Conservation (phyloP, 2,797 vertebrate species). For the Percopsis omiscomaycus region DNA sequence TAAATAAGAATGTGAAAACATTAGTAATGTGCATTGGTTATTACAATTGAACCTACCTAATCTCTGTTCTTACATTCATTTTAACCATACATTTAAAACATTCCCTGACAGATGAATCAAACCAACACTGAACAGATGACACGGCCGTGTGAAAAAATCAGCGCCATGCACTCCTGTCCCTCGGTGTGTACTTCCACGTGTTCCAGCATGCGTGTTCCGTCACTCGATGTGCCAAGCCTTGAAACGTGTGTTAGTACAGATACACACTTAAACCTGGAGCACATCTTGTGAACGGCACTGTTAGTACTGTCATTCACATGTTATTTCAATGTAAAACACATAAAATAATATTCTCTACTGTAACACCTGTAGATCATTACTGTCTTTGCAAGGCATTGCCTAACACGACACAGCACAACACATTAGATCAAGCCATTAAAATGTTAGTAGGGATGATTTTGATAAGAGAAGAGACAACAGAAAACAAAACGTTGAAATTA, state of each 20-base stretch:
- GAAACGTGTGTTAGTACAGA: conserved; percentile 36
- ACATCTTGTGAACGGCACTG: conserved; percentile 4
- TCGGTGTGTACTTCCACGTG: conserved; percentile 22
- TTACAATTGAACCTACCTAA: neutral
- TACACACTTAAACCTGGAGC: conserved; percentile 16
- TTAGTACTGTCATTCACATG: neutral
- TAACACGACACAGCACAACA: neutral
- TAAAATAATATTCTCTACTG: neutral
- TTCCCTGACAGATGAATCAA: conserved; percentile 24
- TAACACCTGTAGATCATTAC: neutral
- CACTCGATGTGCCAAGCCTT: conserved; percentile 15
- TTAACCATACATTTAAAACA: neutral
- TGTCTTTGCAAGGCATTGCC: too few species aligned
- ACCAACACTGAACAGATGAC: conserved; percentile 11
- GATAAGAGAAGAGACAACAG: neutral
- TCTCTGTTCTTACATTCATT: neutral
- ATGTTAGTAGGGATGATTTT: neutral
- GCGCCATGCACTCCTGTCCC: neutral
- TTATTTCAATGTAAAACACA: neutral
- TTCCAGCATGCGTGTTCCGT: conserved; percentile 21
- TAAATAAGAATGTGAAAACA: too few species aligned
- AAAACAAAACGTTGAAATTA: neutral
- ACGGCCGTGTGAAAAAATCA: too few species aligned
- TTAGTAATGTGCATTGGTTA: neutral
- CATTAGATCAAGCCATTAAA: neutral